Base-by-base conservation (phyloP, 2,113 vertebrate species). In the Copsychus sechellarum region DNA sequence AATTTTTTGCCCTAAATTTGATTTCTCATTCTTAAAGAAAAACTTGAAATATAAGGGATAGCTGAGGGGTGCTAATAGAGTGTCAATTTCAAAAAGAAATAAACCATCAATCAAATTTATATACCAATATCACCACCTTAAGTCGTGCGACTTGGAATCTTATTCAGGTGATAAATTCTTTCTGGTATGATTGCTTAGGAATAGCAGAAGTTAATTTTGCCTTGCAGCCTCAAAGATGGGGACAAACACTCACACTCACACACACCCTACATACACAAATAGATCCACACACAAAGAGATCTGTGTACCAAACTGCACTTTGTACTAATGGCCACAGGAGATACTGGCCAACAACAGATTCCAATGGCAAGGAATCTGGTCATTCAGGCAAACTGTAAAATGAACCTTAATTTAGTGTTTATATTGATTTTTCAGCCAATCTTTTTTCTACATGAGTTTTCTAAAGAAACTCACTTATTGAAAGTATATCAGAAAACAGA, bases 141-240 rank as follows among this genome's bases (percentile, higher is more conserved):
- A 77, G 31, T 57, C 21, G 2, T 33, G 20, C 42, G 77, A 24
- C 34, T 62, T 34, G 62, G 26, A 82, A 88, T 50, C 70, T 65
- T 72, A 61, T 21, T 85, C 16, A 31, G 42, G 12, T 38, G 42
- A 65, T 54, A 70, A 83, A 78, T 88, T 80, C 22, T 53, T 94
- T 85, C 66, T 50, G 33, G 47, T 34, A 58, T n/a, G 28, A 69
- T 42, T 88, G 23, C 16, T 88, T 73, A 47, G 26, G 43, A 87
- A 71, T 31, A 88, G 58, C 22, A 65, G 31, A 81, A 90, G 20
- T 76, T 61, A 85, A 45, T 77, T 92, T 77, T 83, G 14, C 60
- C 25, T 45, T 65, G 22, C 22, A 82, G 50, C 31, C 42, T 88
- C 70, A 85, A 48, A 72, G 38, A 58, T 45, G 10, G 34, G 6